Percentiles rank a stretch among this genome's conserved stretches.
These are phyloP conservation scores for Drosophila chauvacae DNA, from an alignment of 1,140 invertebrate genomes.

Conservation along the genomic window DNA sequence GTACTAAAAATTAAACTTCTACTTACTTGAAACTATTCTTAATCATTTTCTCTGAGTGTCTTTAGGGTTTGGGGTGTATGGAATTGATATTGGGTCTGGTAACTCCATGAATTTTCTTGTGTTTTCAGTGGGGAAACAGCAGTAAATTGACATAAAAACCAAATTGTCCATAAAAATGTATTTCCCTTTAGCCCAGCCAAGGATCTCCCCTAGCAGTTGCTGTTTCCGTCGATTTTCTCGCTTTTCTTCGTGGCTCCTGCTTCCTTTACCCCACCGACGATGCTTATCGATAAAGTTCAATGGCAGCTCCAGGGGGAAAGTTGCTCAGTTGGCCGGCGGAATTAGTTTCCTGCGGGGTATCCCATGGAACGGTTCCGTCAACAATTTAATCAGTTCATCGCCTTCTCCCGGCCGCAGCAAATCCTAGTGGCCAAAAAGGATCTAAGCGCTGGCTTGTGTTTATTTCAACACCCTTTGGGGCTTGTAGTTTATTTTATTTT, in stretches of 20 bases:
- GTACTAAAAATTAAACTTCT: neutral
- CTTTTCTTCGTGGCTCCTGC: conserved; percentile 4
- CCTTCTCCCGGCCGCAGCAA: conserved; percentile 65
- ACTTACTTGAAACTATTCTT: neutral
- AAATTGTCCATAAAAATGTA: conserved; percentile 84
- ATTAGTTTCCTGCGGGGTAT: conserved; percentile 69
- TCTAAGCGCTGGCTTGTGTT: conserved; percentile 38
- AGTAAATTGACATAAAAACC: conserved; percentile 83
- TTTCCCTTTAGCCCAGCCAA: conserved; percentile 75
- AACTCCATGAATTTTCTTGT: conserved; percentile 81
- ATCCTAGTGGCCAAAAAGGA: conserved; percentile 56
- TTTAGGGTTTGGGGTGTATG: neutral
- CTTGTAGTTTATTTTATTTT: conserved; percentile 31
- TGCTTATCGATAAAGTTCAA: conserved; percentile 82
- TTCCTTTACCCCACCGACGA: conserved; percentile 26
- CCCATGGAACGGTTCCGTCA: conserved; percentile 59
- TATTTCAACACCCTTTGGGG: conserved; percentile 54
- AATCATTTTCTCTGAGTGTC: neutral
- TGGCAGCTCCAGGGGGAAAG: conserved; percentile 44
- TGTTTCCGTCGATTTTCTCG: conserved; percentile 31
- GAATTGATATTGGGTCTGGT: conserved; percentile 54
- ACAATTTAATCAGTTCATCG: conserved; percentile 80
- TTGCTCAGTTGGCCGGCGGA: conserved; percentile 65
- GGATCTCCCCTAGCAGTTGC: conserved; percentile 52
- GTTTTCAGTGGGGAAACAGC: conserved; percentile 77